Evolutionary conservation across 2,888 invertebrate species (phyloP).

Genomic region (Ptycholaimellus sp.): DNA sequence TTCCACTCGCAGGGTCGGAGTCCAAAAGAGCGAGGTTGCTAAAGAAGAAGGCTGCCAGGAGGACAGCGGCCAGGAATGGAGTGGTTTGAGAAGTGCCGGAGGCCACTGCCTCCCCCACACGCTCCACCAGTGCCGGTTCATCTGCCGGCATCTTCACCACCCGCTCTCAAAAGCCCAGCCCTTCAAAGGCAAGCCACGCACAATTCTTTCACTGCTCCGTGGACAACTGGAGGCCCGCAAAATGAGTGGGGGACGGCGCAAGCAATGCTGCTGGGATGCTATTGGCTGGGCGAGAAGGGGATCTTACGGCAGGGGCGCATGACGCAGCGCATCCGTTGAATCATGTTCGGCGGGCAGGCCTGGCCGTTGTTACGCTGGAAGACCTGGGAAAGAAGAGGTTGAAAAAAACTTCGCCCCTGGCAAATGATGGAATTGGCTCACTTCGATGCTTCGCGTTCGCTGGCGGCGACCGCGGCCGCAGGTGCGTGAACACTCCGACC

Average conservation of each 20-base stretch:
- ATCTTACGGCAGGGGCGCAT: constrained; percentile 20
- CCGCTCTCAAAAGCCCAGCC: no score
- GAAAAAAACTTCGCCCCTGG: background rate
- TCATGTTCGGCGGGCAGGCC: constrained; percentile 20
- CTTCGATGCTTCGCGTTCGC: constrained; percentile 17
- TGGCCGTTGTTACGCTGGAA: constrained; percentile 21
- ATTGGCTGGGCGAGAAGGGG: background rate
- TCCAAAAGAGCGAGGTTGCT: no score
- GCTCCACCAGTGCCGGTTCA: no score
- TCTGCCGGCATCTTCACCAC: no score
- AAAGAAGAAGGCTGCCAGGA: no score
- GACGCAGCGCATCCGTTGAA: constrained; percentile 19
- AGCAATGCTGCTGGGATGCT: background rate
- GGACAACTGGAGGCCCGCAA: background rate
- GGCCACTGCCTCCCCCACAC: no score
- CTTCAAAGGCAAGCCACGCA: no score
- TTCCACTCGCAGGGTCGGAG: no score
- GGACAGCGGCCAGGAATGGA: no score
- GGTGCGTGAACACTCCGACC: constrained; percentile 46
- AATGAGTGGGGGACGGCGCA: background rate
- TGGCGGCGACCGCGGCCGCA: constrained; percentile 51
- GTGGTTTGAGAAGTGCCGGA: no score
- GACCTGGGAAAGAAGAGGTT: constrained; percentile 8
- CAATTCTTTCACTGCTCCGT: background rate
- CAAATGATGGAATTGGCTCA: constrained; percentile 5